Conservation (phyloP, 1,140 invertebrate species). For the Drosophila neocordata region DNA sequence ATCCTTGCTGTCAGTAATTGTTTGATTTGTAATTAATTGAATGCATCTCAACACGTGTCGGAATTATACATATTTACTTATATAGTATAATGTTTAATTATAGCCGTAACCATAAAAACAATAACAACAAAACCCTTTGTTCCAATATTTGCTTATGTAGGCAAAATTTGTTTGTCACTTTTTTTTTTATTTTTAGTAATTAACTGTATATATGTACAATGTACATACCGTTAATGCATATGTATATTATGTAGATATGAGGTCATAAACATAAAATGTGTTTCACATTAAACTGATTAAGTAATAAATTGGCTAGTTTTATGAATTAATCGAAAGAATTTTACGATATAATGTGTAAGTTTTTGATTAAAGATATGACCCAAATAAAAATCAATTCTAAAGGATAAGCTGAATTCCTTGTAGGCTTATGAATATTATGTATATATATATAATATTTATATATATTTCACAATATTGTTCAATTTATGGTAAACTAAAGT, state of each 20-base stretch:
- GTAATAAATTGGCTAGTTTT: conserved; percentile 58
- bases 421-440: too few species aligned
- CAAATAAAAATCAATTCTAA: too few species aligned
- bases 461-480: not conserved
- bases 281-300: conserved; percentile 63
- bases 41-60: conserved; percentile 1
- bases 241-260: not conserved
- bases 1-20: conserved; percentile 1
- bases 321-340: conserved; percentile 44
- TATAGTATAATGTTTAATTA: conserved; percentile 8
- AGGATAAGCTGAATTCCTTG: too few species aligned
- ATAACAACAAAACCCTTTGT: conserved; percentile 16
- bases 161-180: conserved; percentile 29
- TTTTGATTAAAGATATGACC: too few species aligned
- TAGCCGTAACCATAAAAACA: not conserved
- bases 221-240: not conserved
- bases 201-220: not conserved
- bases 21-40: conserved; percentile 5
- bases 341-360: not conserved
- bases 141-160: conserved; percentile 41
- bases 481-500: not conserved
- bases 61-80: not conserved
- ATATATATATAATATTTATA: not conserved
- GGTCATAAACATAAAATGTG: conserved; percentile 59
- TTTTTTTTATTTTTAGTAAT: conserved; percentile 6